phyloP scores from a whole-genome alignment of 2,888 invertebrate species.

The Tinea pellionella region DNA sequence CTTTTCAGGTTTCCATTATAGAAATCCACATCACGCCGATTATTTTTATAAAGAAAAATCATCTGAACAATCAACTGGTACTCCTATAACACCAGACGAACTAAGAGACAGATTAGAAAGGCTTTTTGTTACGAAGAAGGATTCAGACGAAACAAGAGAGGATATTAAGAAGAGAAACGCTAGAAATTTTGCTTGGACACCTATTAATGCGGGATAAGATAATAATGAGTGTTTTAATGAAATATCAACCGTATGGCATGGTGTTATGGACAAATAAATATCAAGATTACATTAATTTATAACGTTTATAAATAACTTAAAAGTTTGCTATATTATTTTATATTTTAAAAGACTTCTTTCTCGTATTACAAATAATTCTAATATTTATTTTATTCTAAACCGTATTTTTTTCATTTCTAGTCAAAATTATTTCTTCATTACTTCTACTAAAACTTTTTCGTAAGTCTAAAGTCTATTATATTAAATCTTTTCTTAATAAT shows the following conservation, averaged over 20 bases:
- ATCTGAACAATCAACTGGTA: constrained; percentile 41
- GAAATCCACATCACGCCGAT: constrained; percentile 40
- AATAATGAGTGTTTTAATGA: background rate
- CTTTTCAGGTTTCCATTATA: constrained; percentile 43
- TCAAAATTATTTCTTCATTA: background rate
- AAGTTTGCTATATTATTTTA: no score
- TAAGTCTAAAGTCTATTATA: no score
- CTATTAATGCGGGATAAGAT: constrained; percentile 35
- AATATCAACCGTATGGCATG: no score
- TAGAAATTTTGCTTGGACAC: constrained; percentile 57
- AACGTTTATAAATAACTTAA: background rate
- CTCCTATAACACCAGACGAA: constrained; percentile 64
- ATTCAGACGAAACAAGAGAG: constrained; percentile 31
- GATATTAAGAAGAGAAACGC: constrained; percentile 45
- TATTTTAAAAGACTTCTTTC: no score
- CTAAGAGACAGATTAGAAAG: constrained; percentile 58
- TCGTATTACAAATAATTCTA: background rate
- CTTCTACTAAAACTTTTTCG: no score
- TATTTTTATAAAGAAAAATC: constrained; percentile 49
- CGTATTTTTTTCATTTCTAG: background rate
- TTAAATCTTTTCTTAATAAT: no score
- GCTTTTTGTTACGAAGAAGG: constrained; percentile 58
- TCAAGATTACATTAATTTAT: background rate
- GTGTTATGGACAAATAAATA: no score
- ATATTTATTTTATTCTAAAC: background rate